These are phyloP conservation scores for Drosophila kanapiae DNA, from an alignment of 1,140 invertebrate genomes.

Conservation along the genomic window DNA sequence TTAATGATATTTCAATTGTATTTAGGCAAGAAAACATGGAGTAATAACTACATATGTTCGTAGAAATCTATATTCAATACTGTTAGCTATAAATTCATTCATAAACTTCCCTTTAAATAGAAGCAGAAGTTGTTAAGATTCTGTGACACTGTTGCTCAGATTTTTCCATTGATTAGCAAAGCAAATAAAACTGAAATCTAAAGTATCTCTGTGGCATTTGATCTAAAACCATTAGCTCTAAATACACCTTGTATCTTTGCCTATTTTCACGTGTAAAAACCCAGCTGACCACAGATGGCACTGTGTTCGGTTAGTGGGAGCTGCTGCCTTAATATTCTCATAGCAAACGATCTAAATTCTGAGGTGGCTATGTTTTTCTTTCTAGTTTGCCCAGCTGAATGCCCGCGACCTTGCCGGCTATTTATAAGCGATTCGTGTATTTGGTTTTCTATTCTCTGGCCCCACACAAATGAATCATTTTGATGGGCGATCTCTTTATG, in stretches of 20 bases:
- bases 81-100: neutral
- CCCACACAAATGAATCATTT: constrained; percentile 70
- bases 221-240: neutral
- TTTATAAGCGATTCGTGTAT: constrained; percentile 62
- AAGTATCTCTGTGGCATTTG: neutral
- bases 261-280: neutral
- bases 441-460: constrained; percentile 34
- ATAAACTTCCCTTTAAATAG: neutral
- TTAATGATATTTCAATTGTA: constrained; percentile 5
- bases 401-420: constrained; percentile 68
- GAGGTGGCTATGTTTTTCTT: constrained; percentile 28
- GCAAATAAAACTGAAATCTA: neutral
- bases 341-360: constrained; percentile 26
- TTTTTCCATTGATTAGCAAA: no score
- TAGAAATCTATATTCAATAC: neutral
- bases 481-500: constrained; percentile 49
- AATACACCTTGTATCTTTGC: neutral
- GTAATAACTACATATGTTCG: neutral
- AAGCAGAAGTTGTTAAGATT: neutral
- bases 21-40: neutral
- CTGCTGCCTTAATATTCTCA: constrained; percentile 14
- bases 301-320: constrained; percentile 10
- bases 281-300: constrained; percentile 23
- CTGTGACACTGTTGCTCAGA: neutral
- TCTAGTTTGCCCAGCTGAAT: constrained; percentile 42